Conservation (phyloP, 2,113 vertebrate genomes). For the Sebastes schlegelii region DNA sequence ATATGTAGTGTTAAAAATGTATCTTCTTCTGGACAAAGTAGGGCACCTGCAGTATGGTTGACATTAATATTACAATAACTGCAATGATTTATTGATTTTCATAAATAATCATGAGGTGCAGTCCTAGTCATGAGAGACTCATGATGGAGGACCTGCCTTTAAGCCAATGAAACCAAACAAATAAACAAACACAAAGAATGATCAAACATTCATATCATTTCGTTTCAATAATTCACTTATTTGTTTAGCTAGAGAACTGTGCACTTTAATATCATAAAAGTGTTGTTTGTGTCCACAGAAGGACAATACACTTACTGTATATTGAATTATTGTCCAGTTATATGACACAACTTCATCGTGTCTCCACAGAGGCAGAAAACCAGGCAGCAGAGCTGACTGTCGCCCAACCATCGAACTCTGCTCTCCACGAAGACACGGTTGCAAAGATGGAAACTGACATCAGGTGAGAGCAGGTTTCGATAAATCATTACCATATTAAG, state of each 20-base stretch:
- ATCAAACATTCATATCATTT: not conserved
- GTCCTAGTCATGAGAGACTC: not conserved
- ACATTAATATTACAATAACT: not conserved
- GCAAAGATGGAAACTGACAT: conserved; percentile 26
- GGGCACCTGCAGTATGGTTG: not conserved
- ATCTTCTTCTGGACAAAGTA: not conserved
- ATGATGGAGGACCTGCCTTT: not conserved
- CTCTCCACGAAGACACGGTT: conserved; percentile 14
- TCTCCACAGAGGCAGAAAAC: conserved; percentile 63
- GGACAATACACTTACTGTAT: not conserved
- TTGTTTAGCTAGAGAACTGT: not conserved
- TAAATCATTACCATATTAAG: not conserved
- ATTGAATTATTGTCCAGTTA: not conserved
- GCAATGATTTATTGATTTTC: not conserved
- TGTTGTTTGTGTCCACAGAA: not conserved
- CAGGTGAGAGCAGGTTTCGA: conserved; percentile 47
- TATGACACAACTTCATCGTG: not conserved
- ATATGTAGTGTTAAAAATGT: not conserved
- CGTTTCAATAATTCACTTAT: not conserved
- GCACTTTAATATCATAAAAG: not conserved
- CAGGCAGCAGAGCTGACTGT: conserved; percentile 24
- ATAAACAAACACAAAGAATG: not conserved
- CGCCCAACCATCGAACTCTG: conserved; percentile 8
- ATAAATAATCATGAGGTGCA: not conserved
- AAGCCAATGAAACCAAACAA: not conserved